Evolutionary conservation across 2,113 vertebrate genomes (phyloP).

Genomic region (Columbina picui): DNA sequence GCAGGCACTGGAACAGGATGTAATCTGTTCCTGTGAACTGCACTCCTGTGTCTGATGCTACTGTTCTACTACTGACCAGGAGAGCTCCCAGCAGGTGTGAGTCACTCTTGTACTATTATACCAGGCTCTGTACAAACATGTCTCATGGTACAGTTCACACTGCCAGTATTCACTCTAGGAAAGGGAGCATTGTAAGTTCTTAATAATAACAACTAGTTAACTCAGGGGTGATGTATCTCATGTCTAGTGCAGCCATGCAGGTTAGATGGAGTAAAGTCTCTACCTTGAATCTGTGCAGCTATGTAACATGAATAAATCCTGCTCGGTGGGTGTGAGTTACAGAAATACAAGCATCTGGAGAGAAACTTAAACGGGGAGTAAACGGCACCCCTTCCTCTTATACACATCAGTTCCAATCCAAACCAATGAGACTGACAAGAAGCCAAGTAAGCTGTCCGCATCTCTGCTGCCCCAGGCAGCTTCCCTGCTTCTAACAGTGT

Average conservation of each 20-base stretch:
- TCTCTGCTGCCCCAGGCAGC: not conserved
- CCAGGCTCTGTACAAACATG: not conserved
- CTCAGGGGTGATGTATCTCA: not conserved
- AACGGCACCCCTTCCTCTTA: not conserved
- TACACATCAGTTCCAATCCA: not conserved
- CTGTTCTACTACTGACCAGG: not conserved
- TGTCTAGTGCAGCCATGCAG: not conserved
- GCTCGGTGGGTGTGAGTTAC: not conserved
- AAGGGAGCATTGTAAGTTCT: not conserved
- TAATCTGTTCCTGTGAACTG: not conserved
- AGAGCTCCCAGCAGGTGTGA: not conserved
- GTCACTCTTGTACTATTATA: not conserved
- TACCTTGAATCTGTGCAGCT: not conserved
- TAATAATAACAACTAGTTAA: not conserved
- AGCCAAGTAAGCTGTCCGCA: not conserved
- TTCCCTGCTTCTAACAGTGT: not conserved
- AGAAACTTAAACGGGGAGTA: not conserved
- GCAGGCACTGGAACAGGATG: not conserved
- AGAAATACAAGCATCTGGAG: not conserved
- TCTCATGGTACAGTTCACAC: fast-evolving
- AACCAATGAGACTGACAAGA: not conserved
- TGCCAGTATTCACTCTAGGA: not conserved
- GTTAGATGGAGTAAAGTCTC: not conserved
- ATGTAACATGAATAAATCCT: not conserved
- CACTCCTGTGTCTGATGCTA: not conserved